phyloP scores from a whole-genome alignment of 1,140 invertebrate genomes.

The Drosophila nasuta region DNA sequence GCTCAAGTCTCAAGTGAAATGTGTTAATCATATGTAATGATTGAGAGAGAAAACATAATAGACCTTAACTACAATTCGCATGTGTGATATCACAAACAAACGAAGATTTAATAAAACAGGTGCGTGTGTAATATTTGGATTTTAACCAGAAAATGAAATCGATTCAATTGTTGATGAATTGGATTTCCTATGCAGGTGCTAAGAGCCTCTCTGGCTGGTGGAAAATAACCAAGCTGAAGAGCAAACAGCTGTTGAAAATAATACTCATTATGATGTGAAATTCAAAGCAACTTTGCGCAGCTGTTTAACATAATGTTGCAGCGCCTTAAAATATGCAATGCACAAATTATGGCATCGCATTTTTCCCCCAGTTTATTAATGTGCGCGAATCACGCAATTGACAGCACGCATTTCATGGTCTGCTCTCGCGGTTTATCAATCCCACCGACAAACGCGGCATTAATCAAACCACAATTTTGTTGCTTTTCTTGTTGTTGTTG shows the following conservation, averaged over 20 bases:
- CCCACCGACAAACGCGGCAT: constrained; percentile 6
- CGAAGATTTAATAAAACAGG: constrained; percentile 46
- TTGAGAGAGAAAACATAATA: not conserved
- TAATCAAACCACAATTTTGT: constrained; percentile 43
- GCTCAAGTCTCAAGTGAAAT: constrained; percentile 21
- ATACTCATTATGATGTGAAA: not conserved
- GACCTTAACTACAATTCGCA: constrained; percentile 44
- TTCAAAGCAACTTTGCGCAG: not conserved
- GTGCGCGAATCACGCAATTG: constrained; percentile 29
- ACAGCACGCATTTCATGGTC: constrained; percentile 23
- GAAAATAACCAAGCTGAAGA: constrained; percentile 22
- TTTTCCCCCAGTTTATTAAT: constrained; percentile 5
- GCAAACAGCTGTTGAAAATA: constrained; percentile 5
- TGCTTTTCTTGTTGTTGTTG: not conserved
- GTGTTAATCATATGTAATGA: constrained; percentile 59
- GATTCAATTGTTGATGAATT: constrained; percentile 32
- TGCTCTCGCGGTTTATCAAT: not conserved
- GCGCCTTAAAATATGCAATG: constrained; percentile 3
- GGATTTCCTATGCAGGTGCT: constrained; percentile 36
- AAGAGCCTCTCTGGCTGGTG: constrained; percentile 44
- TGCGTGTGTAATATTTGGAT: constrained; percentile 60
- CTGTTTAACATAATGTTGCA: not conserved
- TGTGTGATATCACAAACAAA: constrained; percentile 58
- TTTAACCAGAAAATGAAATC: constrained; percentile 11
- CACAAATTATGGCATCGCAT: not conserved